A percentile compares a stretch with the other conserved stretches of the same genome.
phyloP scores from a whole-genome alignment of 2,797 vertebrate genomes.

The Sebastes steindachneri region DNA sequence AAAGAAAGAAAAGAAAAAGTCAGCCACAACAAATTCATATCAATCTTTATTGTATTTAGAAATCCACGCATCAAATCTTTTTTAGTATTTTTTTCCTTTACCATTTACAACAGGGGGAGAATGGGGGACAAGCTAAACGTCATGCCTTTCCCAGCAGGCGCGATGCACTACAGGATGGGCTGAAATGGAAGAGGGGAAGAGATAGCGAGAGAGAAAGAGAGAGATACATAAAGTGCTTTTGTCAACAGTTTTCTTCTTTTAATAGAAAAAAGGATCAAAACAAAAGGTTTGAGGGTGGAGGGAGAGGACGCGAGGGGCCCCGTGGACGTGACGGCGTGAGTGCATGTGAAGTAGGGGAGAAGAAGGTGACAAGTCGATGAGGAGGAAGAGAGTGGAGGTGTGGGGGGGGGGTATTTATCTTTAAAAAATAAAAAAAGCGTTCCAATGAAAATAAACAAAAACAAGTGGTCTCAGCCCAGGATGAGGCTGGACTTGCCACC shows the following conservation, averaged over 20 bases:
- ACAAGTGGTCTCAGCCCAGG: conserved; percentile 87
- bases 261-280: conserved; percentile 85
- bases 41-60: conserved; percentile 90
- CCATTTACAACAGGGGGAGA: conserved; percentile 80
- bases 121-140: conserved; percentile 78
- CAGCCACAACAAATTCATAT: conserved; percentile 81
- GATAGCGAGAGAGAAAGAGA: conserved; percentile 40
- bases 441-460: conserved; percentile 64
- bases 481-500: conserved; percentile 97
- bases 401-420: conserved; percentile 73
- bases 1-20: background rate
- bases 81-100: conserved; percentile 68
- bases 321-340: conserved; percentile 64
- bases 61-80: conserved; percentile 86
- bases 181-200: conserved; percentile 60
- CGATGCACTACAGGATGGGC: conserved; percentile 82
- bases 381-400: conserved; percentile 82
- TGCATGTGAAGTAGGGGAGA: conserved; percentile 54
- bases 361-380: conserved; percentile 58
- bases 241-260: conserved; percentile 87
- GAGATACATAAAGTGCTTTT: conserved; percentile 98
- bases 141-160: conserved; percentile 82
- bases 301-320: conserved; percentile 43
- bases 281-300: conserved; percentile 76
- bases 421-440: conserved; percentile 83